Evolutionary conservation across 2,113 vertebrate genomes (phyloP), one percentile per base, ranked within the genome.

Genomic region (Mirounga angustirostris): DNA sequence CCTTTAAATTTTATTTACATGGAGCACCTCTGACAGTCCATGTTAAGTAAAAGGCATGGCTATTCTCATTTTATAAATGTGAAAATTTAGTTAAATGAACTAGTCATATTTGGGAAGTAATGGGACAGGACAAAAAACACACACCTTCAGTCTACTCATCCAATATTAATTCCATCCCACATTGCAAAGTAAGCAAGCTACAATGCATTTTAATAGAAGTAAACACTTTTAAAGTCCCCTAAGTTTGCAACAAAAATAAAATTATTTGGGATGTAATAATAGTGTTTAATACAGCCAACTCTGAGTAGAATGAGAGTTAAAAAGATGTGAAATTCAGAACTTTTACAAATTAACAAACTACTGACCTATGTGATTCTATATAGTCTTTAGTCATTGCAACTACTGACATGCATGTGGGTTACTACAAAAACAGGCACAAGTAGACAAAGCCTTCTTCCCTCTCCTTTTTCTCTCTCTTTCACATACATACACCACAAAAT

Each of bases 1-100:
- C 30, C 71, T 94, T 79, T 95, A 95, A 93, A 86, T 86, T 80
- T 26, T 69, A 58, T 43, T 81, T 92, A 95, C 89, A 58, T 73
- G 14, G 30, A 92, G 22, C 76, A 52, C 22, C 50, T 88, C 50
- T 40, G 33, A 95, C 59, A 78, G 82, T 93, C 7, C 3, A 79
- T 43, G 4, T 52, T 93, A 67, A 90, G 58, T 63, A 84, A 16
- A 2, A 88, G 36, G 26, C 46, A 93, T 22, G 67, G 80, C 43
- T 93, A 86, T 71, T 86, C 24, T 16, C 61, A 85, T 76, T 85
- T 96, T 89, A 82, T 2, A 82, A 50, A 80, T 94, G n/a, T 93
- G 43, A 76, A 97, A 95, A 97, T 36, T 88, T 12, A 71, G 54
- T 59, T 84, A 94, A 54, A 52, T 43, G 8, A 78, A 95, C 80